A percentile compares a stretch with the other conserved stretches of the same genome.
phyloP scores from a whole-genome alignment of 2,888 invertebrate genomes.

The Limnephilus marmoratus region DNA sequence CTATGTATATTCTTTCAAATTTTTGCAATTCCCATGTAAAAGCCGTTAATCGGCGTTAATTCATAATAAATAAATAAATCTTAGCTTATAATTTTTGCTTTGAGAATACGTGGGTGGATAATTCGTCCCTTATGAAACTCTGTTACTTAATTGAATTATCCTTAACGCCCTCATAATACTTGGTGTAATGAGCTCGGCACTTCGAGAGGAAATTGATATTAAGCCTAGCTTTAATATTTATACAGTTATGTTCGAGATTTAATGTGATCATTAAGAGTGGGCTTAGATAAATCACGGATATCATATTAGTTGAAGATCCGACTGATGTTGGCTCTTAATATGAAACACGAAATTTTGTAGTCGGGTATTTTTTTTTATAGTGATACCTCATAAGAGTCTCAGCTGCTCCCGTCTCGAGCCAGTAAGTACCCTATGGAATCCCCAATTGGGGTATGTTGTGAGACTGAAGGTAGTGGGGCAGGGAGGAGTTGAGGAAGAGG shows the following conservation, averaged over 20 bases:
- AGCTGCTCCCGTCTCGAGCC: too few species aligned
- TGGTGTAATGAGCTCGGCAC: neutral
- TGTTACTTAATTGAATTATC: neutral
- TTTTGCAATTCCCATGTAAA: too few species aligned
- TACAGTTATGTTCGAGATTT: neutral
- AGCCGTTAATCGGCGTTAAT: too few species aligned
- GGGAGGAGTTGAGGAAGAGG: too few species aligned
- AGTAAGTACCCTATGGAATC: too few species aligned
- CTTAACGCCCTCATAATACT: neutral
- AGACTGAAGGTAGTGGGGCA: too few species aligned
- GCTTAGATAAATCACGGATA: neutral
- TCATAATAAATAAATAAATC: too few species aligned
- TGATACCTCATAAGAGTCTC: too few species aligned
- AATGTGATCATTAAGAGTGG: neutral
- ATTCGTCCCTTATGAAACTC: neutral
- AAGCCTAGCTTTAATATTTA: neutral
- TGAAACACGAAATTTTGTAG: neutral
- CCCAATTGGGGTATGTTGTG: too few species aligned
- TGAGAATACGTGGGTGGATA: neutral
- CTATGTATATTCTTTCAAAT: too few species aligned
- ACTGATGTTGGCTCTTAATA: neutral
- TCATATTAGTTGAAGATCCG: neutral
- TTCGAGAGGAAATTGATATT: neutral
- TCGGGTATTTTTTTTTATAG: too few species aligned
- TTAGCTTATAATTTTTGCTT: neutral